Percentiles rank a stretch among this genome's conserved stretches.
Conservation (phyloP, 2,888 invertebrate species). For the Synergus laeviventris region DNA sequence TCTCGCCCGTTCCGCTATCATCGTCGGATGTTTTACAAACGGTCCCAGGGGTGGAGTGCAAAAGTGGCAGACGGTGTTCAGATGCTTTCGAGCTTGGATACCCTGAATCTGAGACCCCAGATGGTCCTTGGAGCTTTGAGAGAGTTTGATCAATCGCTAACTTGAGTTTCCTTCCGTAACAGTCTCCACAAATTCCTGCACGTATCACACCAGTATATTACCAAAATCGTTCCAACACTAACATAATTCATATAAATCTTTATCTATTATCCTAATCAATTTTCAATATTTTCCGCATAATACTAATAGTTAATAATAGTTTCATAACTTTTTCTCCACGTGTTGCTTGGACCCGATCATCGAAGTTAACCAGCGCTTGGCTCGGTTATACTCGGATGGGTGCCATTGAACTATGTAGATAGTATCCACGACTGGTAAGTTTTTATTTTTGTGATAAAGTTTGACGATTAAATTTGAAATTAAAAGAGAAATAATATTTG, state of each 20-base stretch:
- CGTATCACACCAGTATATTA: slow-evolving; percentile 14
- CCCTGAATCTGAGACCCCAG: slow-evolving; percentile 36
- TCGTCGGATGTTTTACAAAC: slow-evolving; percentile 32
- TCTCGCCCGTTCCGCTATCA: slow-evolving; percentile 39
- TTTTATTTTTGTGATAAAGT: too few species aligned
- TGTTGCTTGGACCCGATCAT: too few species aligned
- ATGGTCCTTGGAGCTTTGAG: slow-evolving; percentile 32
- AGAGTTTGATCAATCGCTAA: slow-evolving; percentile 40
- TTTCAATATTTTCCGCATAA: neutral
- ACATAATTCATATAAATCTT: slow-evolving; percentile 17
- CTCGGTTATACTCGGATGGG: too few species aligned
- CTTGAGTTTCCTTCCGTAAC: slow-evolving; percentile 27
- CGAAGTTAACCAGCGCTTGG: too few species aligned
- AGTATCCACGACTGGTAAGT: too few species aligned
- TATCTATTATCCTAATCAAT: neutral
- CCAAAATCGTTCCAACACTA: neutral
- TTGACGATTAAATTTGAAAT: too few species aligned
- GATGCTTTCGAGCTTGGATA: slow-evolving; percentile 28
- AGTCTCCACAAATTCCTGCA: neutral
- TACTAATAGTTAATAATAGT: too few species aligned
- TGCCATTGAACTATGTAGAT: too few species aligned
- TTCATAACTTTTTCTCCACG: too few species aligned
- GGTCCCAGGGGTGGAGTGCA: slow-evolving; percentile 29
- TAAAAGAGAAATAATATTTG: too few species aligned
- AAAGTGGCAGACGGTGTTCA: slow-evolving; percentile 32